Evolutionary conservation across 2,888 invertebrate genomes (phyloP).

Genomic region (Cheilosia grossa): DNA sequence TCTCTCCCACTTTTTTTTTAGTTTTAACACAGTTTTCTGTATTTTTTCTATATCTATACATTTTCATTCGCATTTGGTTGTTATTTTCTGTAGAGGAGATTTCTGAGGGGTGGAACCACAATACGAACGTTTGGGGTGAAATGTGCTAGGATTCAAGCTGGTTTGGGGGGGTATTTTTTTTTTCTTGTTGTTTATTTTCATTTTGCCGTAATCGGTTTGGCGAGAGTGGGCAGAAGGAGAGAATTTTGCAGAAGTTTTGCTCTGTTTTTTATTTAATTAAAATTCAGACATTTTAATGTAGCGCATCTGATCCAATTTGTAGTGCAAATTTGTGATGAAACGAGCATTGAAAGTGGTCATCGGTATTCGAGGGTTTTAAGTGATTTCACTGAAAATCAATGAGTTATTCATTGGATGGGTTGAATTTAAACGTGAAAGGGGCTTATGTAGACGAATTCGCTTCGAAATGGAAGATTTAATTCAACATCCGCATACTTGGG

Average conservation of each 20-base stretch:
- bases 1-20: not conserved
- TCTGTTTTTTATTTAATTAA: conserved; percentile 55
- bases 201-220: conserved; percentile 47
- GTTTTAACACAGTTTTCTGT: conserved; percentile 45
- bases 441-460: not conserved
- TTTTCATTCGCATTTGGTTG: conserved; percentile 61
- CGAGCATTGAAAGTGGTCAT: conserved; percentile 31
- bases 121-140: not conserved
- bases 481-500: too few relatives aligned
- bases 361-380: conserved; percentile 5
- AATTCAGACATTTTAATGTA: conserved; percentile 25
- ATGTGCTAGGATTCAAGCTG: conserved; percentile 18
- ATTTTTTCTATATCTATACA: conserved; percentile 47
- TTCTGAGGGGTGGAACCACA: not conserved
- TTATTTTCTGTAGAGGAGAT: conserved; percentile 30
- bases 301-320: conserved; percentile 27
- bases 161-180: conserved; percentile 26
- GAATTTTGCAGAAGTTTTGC: conserved; percentile 11
- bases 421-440: not conserved
- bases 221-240: not conserved
- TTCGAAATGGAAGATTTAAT: too few relatives aligned
- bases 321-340: conserved; percentile 27
- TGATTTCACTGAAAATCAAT: not conserved
- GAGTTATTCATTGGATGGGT: conserved; percentile 7
- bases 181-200: conserved; percentile 30